Evolutionary conservation across 2,888 invertebrate species (phyloP).

Genomic region (Oxycera nigricornis): DNA sequence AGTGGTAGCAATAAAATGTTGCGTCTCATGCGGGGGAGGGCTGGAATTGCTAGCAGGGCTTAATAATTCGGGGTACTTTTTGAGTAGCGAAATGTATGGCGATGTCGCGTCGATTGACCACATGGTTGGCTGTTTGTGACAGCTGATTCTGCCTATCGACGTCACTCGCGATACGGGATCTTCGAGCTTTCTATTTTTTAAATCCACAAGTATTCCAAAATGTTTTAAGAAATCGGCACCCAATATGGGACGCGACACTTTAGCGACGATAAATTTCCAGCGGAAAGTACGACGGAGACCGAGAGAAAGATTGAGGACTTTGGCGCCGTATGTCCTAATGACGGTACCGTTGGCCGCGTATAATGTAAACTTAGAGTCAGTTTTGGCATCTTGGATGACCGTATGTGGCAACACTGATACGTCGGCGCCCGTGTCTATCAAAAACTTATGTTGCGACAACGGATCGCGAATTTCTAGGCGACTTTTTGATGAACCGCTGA

Average conservation of each 20-base stretch:
- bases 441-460: neutral
- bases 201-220: constrained; percentile 40
- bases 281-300: constrained; percentile 42
- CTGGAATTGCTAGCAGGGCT: neutral
- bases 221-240: constrained; percentile 42
- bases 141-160: neutral
- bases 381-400: no score
- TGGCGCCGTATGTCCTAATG: constrained; percentile 30
- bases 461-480: neutral
- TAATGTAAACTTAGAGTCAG: no score
- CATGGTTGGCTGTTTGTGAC: neutral
- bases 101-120: neutral
- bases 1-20: constrained; percentile 33
- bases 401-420: no score
- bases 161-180: neutral
- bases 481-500: neutral
- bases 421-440: constrained; percentile 31
- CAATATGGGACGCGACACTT: constrained; percentile 41
- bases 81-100: neutral
- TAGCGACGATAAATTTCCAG: no score
- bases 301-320: constrained; percentile 24
- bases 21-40: neutral
- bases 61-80: neutral
- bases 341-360: constrained; percentile 6
- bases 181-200: constrained; percentile 9